Base-by-base conservation (phyloP, 2,888 invertebrate species). In the Hypselothyrea guttata region DNA sequence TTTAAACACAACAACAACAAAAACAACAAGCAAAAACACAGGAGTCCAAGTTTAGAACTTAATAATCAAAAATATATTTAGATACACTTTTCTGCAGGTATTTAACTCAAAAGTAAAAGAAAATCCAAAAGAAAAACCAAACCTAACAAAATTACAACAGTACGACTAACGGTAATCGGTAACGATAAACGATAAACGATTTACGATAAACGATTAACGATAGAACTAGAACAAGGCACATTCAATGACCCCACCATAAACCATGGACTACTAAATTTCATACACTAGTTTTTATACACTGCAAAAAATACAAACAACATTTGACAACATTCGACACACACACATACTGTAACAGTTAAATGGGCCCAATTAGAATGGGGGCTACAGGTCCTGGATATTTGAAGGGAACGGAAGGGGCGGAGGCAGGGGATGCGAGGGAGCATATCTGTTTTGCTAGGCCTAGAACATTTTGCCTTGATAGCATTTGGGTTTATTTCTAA, bases 61-160 rank as follows among this genome's bases (percentile, higher is more conserved):
- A 82, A 76, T 82, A 82, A 82, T 82, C 86, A 82, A 82, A 81
- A 82, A 84, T 82, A 82, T 82, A 82, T 82, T 82, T 82, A 82
- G 81, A 84, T 84, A 82, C 84, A 81, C 81, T 85, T 82, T 82
- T 82, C 86, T 84, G 86, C 81, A 81, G 84, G 84, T 85, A 79
- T 82, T 66, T 66, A 72, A 68, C 62, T 57, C 61, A 55, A 52
- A 30, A 49, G n/a, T n/a, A n/a, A n/a, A n/a, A n/a, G n/a, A n/a
- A n/a, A n/a, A n/a, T n/a, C n/a, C n/a, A n/a, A 51, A 41, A 57
- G 22, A 4, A 2, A 4, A 52, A 41, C 47, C 41, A 58, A 49
- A 72, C 55, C 52, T 49, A 64, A 55, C 49, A 55, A 61, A 58
- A 60, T 49, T 61, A 67, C 52, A 56, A 67, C 52, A 52, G 34